phyloP scores from a whole-genome alignment of 2,888 invertebrate species.

The Nymphalis urticae region DNA sequence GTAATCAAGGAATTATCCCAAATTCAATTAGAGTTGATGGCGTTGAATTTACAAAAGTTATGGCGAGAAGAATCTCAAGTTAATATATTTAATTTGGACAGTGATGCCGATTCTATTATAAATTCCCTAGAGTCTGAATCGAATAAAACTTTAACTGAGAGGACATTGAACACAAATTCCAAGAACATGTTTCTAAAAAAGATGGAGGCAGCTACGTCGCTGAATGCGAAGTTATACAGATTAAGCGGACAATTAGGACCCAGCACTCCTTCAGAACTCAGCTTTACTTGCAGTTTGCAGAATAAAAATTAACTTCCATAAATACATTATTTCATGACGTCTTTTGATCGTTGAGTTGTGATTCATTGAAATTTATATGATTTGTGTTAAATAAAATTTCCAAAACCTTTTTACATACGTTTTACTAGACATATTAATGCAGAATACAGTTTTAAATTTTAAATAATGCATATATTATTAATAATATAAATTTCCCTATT shows the following conservation, averaged over 20 bases:
- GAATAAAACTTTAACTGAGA: slow-evolving; percentile 69
- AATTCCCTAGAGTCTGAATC: slow-evolving; percentile 67
- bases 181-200: slow-evolving; percentile 70
- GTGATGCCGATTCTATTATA: slow-evolving; percentile 68
- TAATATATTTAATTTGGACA: slow-evolving; percentile 63
- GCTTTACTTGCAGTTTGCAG: slow-evolving; percentile 48
- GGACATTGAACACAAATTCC: slow-evolving; percentile 61
- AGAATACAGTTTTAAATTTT: slow-evolving; percentile 1
- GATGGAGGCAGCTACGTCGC: slow-evolving; percentile 72
- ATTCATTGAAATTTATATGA: no score
- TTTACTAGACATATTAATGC: not conserved
- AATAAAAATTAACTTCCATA: not conserved
- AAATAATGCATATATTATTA: not conserved
- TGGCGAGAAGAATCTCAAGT: slow-evolving; percentile 77
- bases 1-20: slow-evolving; percentile 83
- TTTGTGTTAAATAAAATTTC: slow-evolving; percentile 1
- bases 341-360: no score
- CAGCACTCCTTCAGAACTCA: slow-evolving; percentile 60
- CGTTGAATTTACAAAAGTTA: slow-evolving; percentile 81
- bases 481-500: not conserved
- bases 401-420: not conserved
- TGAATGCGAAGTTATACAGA: slow-evolving; percentile 67
- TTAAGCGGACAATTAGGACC: slow-evolving; percentile 64
- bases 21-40: slow-evolving; percentile 84
- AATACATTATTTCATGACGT: not conserved